Evolutionary conservation across 2,888 invertebrate species (phyloP).

Genomic region (Synergus japonicus): DNA sequence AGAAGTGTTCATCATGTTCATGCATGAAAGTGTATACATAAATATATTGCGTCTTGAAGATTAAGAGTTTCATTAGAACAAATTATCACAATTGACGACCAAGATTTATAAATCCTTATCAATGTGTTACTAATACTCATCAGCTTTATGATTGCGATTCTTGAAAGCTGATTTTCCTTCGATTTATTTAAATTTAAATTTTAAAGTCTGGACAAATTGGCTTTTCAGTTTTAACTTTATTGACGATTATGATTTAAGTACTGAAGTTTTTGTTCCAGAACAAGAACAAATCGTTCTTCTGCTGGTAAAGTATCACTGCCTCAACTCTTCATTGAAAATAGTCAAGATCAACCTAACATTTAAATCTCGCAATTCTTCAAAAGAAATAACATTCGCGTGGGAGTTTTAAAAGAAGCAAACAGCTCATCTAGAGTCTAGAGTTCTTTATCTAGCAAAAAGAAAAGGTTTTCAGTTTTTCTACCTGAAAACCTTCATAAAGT

Average conservation of each 20-base stretch:
- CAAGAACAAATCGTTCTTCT: background rate
- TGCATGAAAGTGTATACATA: background rate
- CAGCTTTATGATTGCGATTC: background rate
- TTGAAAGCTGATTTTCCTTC: background rate
- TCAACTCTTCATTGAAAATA: background rate
- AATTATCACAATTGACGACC: background rate
- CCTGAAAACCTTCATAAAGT: constrained; percentile 9
- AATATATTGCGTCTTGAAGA: background rate
- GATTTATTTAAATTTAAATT: background rate
- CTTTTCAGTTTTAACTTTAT: background rate
- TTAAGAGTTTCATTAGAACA: constrained; percentile 15
- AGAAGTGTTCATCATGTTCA: background rate
- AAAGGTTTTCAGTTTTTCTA: too few relatives aligned
- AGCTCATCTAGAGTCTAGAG: background rate
- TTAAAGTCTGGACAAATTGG: background rate
- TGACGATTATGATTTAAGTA: background rate
- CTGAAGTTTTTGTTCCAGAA: background rate
- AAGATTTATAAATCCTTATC: constrained; percentile 1
- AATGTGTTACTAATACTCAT: constrained; percentile 4
- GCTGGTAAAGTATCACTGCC: background rate
- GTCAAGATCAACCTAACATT: constrained; percentile 4
- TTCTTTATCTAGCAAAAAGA: constrained; percentile 15
- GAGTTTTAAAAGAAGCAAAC: background rate
- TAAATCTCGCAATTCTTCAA: constrained; percentile 14
- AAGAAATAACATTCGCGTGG: background rate